These are phyloP conservation scores for Grantiella picta DNA, from an alignment of 2,113 vertebrate genomes.

Conservation along the genomic window DNA sequence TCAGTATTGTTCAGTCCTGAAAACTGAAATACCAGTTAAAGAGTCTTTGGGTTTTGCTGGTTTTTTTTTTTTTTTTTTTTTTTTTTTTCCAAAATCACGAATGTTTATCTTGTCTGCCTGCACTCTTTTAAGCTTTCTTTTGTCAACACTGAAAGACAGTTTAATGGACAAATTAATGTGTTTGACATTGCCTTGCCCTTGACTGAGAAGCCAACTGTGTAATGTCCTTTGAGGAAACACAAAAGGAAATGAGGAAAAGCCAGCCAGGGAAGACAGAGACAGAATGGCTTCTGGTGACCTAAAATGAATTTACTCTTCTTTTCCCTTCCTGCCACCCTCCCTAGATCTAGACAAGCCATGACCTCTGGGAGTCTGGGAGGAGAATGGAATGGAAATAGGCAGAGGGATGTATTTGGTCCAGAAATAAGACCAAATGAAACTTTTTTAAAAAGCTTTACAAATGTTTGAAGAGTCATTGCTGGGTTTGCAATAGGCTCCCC, in stretches of 20 bases:
- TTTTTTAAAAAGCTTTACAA: background rate
- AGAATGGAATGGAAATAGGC: background rate
- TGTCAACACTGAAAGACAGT: background rate
- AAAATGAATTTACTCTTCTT: background rate
- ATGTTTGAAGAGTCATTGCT: background rate
- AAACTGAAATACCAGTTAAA: background rate
- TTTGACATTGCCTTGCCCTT: background rate
- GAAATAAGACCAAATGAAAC: conserved; percentile 9
- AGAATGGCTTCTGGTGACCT: background rate
- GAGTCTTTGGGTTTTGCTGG: background rate
- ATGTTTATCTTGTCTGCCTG: background rate
- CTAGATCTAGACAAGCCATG: background rate
- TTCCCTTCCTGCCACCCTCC: background rate
- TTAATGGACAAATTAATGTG: background rate
- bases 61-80: background rate
- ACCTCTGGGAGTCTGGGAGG: background rate
- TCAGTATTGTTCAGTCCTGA: background rate
- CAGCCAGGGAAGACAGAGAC: background rate
- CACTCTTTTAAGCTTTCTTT: background rate
- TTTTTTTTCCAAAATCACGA: background rate
- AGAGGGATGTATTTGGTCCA: background rate
- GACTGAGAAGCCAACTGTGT: background rate
- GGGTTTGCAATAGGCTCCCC: background rate
- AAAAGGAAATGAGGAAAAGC: background rate
- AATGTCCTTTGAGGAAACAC: background rate